Percentiles rank a stretch among this genome's conserved stretches.
Evolutionary conservation across 1,140 invertebrate species (phyloP).

Genomic region (Papilio glaucus): DNA sequence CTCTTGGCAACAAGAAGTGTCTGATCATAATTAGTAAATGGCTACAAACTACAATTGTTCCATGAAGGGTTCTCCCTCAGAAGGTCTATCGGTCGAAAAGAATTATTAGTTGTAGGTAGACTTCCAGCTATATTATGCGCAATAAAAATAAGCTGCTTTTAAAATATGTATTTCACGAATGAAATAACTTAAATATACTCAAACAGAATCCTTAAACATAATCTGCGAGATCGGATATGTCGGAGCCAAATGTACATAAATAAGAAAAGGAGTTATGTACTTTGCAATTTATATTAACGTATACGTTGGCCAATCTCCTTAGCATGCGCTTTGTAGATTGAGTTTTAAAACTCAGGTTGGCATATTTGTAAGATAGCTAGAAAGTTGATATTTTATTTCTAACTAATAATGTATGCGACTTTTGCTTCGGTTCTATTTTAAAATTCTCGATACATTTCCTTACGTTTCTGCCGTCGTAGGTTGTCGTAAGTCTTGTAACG

Average conservation of each 20-base stretch:
- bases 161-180: conserved; percentile 9
- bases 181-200: conserved; percentile 3
- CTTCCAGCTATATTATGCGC: not conserved
- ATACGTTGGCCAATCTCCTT: conserved; percentile 36
- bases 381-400: conserved; percentile 28
- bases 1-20: too few species aligned
- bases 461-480: conserved; percentile 13
- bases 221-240: conserved; percentile 30
- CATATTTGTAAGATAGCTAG: conserved; percentile 29
- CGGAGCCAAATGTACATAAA: conserved; percentile 32
- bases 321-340: conserved; percentile 35
- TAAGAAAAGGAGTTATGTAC: conserved; percentile 30
- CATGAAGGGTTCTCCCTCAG: too few species aligned
- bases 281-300: conserved; percentile 37
- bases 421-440: conserved; percentile 20
- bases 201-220: conserved; percentile 27
- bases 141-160: not conserved
- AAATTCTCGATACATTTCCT: conserved; percentile 13
- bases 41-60: too few species aligned
- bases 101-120: not conserved
- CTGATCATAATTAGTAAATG: too few species aligned
- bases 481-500: conserved; percentile 2
- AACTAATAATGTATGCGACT: conserved; percentile 34
- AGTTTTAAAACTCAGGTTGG: conserved; percentile 37
- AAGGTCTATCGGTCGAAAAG: not conserved